Evolutionary conservation across 2,113 vertebrate species (phyloP), one percentile per base, ranked within the genome.

Genomic region (Proterorhinus semilunaris): DNA sequence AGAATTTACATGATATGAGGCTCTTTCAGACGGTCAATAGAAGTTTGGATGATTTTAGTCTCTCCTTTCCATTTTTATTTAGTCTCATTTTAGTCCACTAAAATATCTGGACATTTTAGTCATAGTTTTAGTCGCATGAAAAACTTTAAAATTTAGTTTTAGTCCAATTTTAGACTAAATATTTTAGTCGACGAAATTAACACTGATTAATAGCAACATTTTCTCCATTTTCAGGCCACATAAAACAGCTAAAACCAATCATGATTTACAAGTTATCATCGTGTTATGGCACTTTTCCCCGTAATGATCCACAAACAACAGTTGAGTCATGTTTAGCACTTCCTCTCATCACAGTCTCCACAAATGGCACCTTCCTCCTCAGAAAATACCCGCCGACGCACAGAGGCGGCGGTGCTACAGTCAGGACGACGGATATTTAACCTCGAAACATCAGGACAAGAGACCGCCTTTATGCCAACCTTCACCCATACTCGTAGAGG

Each of bases 271-370:
- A 53, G 51, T 53, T 53, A 7, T 16, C 3, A 61, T 45, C 6
- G 10, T 21, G 53, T 54, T 54, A 70, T 72, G 70, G 65, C 55
- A 58, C 47, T 42, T 54, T 78, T 53, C 48, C 10, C 21, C 21
- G 9, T 17, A 51, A 71, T 15, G 61, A 43, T 11, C 7, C 63
- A 73, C 66, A 44, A 6, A 67, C 36, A 66, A 72, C 10, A 68
- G 8, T 6, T 72, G 83, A 82, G 52, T 85, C 80, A 82, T 65
- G 45, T 9, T 8, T 52, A 61, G 16, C 62, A 13, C 57, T 9
- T 53, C 45, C 58, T 11, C 62, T 45, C 17, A 58, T 71, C 72
- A 47, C 36, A 36, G 52, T 52, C 51, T 43, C 21, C 57, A 49
- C 61, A 63, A 51, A 53, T 15, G 5, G 45, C 44, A 48, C 8